A percentile compares a stretch with the other conserved stretches of the same genome.
phyloP scores from a whole-genome alignment of 2,797 vertebrate species.

The Sebastes taczanowskii region DNA sequence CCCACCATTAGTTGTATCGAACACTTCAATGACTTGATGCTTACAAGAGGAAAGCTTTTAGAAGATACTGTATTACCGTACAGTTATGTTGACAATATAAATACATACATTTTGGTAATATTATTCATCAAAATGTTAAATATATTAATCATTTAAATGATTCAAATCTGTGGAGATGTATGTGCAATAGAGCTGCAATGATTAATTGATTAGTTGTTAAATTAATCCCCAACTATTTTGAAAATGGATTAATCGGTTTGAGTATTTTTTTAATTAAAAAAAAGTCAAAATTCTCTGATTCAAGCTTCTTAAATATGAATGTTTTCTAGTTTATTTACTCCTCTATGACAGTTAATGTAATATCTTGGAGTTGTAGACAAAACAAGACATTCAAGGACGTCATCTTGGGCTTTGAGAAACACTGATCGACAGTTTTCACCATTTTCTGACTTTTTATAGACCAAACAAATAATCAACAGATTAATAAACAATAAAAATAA shows the following conservation, averaged over 20 bases:
- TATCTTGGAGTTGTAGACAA: too few relatives aligned
- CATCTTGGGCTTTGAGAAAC: rapidly evolving
- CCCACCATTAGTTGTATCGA: background rate
- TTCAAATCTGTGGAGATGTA: too few relatives aligned
- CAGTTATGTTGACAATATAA: background rate
- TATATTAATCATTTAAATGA: background rate
- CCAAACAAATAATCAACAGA: too few relatives aligned
- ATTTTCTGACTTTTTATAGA: too few relatives aligned
- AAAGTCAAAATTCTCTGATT: too few relatives aligned
- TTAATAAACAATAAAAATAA: rapidly evolving
- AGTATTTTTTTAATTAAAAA: too few relatives aligned
- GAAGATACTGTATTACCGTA: background rate
- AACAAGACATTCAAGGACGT: rapidly evolving
- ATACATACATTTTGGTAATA: background rate
- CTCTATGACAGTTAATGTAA: rapidly evolving
- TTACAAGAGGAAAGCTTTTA: background rate
- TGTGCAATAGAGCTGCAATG: rapidly evolving
- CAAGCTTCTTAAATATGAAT: too few relatives aligned
- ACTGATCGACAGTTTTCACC: too few relatives aligned
- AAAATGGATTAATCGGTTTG: too few relatives aligned
- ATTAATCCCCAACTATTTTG: too few relatives aligned
- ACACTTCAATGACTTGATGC: background rate
- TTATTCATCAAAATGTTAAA: background rate
- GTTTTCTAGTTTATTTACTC: rapidly evolving
- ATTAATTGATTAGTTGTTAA: too few relatives aligned